Percentiles rank a stretch among this genome's conserved stretches.
Conservation (phyloP, 2,888 invertebrate genomes). For the Dryomyza anilis region DNA sequence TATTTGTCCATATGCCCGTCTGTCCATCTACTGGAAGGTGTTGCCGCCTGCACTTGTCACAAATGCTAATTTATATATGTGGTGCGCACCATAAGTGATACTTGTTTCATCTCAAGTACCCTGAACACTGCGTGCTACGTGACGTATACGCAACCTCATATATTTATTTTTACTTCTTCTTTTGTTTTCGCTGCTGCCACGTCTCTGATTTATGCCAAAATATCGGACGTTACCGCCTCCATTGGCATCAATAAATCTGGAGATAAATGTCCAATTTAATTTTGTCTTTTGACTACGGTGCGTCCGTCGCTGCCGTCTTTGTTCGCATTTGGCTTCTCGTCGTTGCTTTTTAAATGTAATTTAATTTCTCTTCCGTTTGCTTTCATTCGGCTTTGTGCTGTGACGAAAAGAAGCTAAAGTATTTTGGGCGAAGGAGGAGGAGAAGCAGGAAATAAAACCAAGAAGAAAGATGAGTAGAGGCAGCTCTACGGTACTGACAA, state of each 20-base stretch:
- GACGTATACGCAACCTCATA: no score
- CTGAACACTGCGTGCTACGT: no score
- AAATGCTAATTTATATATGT: no score
- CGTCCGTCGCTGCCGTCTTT: constrained; percentile 24
- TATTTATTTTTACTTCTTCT: not conserved
- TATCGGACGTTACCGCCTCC: not conserved
- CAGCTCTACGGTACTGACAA: not conserved
- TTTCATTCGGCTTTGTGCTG: constrained; percentile 37
- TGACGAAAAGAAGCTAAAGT: constrained; percentile 10
- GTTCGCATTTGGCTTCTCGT: constrained; percentile 31
- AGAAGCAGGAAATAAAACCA: not conserved
- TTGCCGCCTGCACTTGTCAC: no score
- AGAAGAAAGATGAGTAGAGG: no score
- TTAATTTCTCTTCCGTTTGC: constrained; percentile 51
- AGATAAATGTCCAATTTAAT: constrained; percentile 58
- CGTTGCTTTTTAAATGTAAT: constrained; percentile 52
- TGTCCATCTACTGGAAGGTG: no score
- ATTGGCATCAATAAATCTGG: constrained; percentile 51
- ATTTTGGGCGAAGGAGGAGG: not conserved
- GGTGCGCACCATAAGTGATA: no score
- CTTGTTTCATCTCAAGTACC: no score
- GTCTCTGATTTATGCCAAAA: constrained; percentile 14
- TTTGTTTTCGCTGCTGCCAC: constrained; percentile 10
- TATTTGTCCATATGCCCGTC: no score
- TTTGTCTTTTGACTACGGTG: constrained; percentile 40